These are phyloP conservation scores for Scophthalmus maximus DNA, from an alignment of 2,113 vertebrate genomes.

Conservation along the genomic window DNA sequence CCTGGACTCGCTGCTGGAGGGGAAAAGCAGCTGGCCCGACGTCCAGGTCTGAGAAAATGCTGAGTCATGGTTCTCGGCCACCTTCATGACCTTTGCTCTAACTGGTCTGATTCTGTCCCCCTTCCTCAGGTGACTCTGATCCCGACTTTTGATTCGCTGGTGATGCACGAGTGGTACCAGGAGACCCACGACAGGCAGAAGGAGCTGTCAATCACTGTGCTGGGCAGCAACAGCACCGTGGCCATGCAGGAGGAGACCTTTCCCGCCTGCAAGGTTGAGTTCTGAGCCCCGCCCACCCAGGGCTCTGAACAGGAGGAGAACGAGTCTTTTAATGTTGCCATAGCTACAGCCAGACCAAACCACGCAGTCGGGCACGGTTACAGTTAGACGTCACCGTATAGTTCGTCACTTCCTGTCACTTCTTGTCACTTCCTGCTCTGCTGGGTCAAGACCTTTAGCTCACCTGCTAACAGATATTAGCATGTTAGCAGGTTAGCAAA, in stretches of 20 bases:
- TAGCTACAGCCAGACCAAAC: not conserved
- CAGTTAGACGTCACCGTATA: not conserved
- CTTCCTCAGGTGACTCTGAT: conserved; percentile 89
- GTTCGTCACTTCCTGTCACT: not conserved
- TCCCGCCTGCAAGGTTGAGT: conserved; percentile 96
- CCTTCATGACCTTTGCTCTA: not conserved
- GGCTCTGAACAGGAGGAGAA: not conserved
- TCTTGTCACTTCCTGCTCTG: conserved; percentile 7
- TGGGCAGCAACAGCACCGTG: conserved; percentile 95
- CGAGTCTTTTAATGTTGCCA: not conserved
- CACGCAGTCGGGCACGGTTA: too few relatives aligned
- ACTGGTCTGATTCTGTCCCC: conserved; percentile 6
- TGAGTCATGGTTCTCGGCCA: not conserved
- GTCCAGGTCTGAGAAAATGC: conserved; percentile 82
- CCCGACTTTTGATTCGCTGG: conserved; percentile 91
- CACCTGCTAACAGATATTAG: not conserved
- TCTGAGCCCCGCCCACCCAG: conserved; percentile 78
- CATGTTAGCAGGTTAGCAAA: too few relatives aligned
- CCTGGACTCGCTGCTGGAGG: conserved; percentile 88
- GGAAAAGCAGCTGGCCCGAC: conserved; percentile 87
- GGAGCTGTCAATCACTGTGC: conserved; percentile 87
- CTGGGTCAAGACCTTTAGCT: conserved; percentile 18
- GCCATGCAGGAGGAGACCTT: conserved; percentile 97
- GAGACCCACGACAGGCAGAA: conserved; percentile 87
- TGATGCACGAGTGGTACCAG: conserved; percentile 94